Evolutionary conservation across 2,113 vertebrate species (phyloP).

Genomic region (Percina caprodes): DNA sequence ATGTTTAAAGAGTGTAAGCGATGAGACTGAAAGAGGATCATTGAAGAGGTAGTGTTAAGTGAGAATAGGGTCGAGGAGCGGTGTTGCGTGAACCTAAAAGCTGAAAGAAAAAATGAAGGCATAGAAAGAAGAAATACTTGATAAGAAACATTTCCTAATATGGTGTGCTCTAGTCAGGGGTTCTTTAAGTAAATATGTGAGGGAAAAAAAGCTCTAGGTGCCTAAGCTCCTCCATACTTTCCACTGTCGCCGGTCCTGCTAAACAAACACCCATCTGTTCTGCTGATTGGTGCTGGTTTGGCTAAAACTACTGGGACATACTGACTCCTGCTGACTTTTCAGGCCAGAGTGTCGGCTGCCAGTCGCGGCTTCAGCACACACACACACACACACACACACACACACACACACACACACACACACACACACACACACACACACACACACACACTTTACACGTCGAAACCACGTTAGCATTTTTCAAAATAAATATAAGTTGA

Average conservation of each 20-base stretch:
- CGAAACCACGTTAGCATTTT: conserved; percentile 65
- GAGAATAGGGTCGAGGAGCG: not conserved
- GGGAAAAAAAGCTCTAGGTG: conserved; percentile 24
- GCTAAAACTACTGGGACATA: conserved; percentile 58
- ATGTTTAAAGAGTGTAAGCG: conserved; percentile 30
- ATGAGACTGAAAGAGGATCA: not conserved
- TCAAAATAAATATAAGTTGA: conserved; percentile 58
- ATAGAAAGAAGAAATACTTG: conserved; percentile 21
- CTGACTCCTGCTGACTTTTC: conserved; percentile 66
- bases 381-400: not conserved
- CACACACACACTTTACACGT: conserved; percentile 11
- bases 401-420: no score
- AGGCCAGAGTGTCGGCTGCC: conserved; percentile 44
- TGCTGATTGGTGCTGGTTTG: conserved; percentile 75
- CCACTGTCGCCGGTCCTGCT: conserved; percentile 56
- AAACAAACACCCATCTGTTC: conserved; percentile 79
- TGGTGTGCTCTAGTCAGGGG: conserved; percentile 15
- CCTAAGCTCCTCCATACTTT: conserved; percentile 60
- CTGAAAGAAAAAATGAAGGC: conserved; percentile 3
- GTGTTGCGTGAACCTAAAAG: conserved; percentile 14
- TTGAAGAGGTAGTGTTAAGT: not conserved
- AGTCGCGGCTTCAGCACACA: conserved; percentile 20
- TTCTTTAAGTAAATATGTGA: conserved; percentile 53
- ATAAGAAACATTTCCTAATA: conserved; percentile 51
- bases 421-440: no score